Percentiles rank a stretch among this genome's conserved stretches.
These are phyloP conservation scores for Notospermus geniculatus DNA, from an alignment of 1,140 invertebrate species.

Conservation along the genomic window DNA sequence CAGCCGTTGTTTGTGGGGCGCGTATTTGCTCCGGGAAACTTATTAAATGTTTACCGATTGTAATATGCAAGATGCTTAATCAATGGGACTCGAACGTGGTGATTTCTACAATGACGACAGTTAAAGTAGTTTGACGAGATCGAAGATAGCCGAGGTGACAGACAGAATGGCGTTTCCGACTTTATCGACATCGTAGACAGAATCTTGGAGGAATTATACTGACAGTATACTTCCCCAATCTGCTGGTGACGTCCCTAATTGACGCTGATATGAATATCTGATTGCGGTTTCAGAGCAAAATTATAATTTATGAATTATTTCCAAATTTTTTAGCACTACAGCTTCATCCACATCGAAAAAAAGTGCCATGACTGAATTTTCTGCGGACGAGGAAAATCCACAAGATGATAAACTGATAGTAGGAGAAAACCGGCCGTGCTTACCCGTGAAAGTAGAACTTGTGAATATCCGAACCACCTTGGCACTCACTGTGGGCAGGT, in stretches of 20 bases:
- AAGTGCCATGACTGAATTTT: too few relatives aligned
- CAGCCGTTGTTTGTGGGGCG: too few relatives aligned
- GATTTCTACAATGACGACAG: too few relatives aligned
- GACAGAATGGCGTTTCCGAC: too few relatives aligned
- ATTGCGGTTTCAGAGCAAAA: not conserved
- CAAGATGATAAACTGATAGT: not conserved
- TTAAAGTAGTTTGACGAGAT: too few relatives aligned
- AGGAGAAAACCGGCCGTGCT: conserved; percentile 23
- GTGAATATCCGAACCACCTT: conserved; percentile 99
- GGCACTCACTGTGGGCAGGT: conserved; percentile 89
- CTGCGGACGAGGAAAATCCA: not conserved
- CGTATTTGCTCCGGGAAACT: too few relatives aligned
- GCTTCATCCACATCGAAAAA: too few relatives aligned
- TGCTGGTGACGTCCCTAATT: not conserved
- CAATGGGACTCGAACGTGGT: too few relatives aligned
- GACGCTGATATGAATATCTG: not conserved
- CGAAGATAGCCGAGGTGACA: too few relatives aligned
- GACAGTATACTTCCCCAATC: too few relatives aligned
- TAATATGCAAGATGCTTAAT: too few relatives aligned
- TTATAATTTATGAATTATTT: not conserved
- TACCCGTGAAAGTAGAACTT: conserved; percentile 97
- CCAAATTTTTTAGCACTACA: not conserved
- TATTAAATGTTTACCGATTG: too few relatives aligned
- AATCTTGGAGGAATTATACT: not conserved
- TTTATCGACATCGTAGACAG: not conserved